phyloP scores from a whole-genome alignment of 2,888 invertebrate species.

The Epinotia bilunana region DNA sequence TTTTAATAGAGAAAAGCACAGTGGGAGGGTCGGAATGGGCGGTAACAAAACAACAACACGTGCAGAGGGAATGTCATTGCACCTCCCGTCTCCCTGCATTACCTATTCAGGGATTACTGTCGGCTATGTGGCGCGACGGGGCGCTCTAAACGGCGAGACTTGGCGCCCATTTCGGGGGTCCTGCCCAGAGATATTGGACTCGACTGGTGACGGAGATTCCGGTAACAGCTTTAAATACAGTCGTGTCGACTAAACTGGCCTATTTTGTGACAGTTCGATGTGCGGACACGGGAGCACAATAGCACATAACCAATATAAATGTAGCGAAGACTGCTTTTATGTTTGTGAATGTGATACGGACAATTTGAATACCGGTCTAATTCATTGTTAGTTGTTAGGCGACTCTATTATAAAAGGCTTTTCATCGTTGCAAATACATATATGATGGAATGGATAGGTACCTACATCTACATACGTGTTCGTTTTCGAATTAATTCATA shows the following conservation, averaged over 20 bases:
- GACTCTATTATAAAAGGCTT: conserved; percentile 14
- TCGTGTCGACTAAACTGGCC: conserved; percentile 13
- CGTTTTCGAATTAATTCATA: not conserved
- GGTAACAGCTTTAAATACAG: conserved; percentile 13
- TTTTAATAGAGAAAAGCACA: conserved; percentile 40
- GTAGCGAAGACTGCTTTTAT: conserved; percentile 10
- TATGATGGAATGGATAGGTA: not conserved
- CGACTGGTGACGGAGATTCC: conserved; percentile 22
- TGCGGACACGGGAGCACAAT: conserved; percentile 15
- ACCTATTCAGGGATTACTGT: conserved; percentile 56
- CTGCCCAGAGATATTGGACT: conserved; percentile 45
- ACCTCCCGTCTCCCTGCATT: conserved; percentile 52
- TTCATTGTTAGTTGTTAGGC: conserved; percentile 31
- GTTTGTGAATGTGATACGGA: not conserved
- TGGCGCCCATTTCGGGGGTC: conserved; percentile 53
- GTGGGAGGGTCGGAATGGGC: conserved; percentile 39
- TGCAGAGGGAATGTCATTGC: conserved; percentile 52
- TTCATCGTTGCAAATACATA: not conserved
- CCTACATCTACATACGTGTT: not conserved
- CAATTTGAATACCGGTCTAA: conserved; percentile 26
- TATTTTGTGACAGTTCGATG: conserved; percentile 4
- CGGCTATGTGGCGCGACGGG: conserved; percentile 45
- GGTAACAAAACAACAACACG: conserved; percentile 44
- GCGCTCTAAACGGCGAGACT: conserved; percentile 41
- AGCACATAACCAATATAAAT: conserved; percentile 10